phyloP scores from a whole-genome alignment of 2,113 vertebrate species.

The Pogona vitticeps region DNA sequence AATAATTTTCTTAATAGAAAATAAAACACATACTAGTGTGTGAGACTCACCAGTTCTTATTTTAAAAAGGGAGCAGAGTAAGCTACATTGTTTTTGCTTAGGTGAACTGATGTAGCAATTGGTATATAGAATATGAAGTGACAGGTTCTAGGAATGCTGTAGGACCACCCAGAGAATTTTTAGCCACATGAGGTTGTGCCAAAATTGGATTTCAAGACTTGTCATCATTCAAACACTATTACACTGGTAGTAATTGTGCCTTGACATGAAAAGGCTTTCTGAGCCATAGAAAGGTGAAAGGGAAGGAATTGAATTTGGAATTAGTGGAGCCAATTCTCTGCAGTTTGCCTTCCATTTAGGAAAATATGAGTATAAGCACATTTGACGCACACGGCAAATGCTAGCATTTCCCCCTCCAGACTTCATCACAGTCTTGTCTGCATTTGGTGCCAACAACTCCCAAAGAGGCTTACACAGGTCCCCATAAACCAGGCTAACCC shows the following conservation, averaged over 20 bases:
- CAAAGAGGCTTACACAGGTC: background rate
- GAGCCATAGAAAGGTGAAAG: background rate
- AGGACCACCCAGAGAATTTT: conserved; percentile 5
- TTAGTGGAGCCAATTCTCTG: background rate
- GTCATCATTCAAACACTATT: background rate
- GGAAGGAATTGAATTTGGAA: background rate
- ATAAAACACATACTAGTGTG: background rate
- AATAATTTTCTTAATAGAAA: conserved; percentile 4
- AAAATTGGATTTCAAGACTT: conserved; percentile 24
- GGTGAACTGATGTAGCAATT: background rate
- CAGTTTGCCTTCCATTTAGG: background rate
- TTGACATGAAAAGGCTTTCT: conserved; percentile 12
- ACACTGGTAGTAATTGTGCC: background rate
- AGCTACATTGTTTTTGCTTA: background rate
- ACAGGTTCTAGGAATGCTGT: background rate
- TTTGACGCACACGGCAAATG: background rate
- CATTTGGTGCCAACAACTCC: background rate
- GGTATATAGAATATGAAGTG: background rate
- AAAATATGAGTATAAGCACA: background rate
- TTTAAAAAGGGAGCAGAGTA: background rate
- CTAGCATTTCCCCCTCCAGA: background rate
- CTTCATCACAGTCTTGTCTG: background rate
- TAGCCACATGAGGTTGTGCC: background rate
- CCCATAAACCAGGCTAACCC: background rate
- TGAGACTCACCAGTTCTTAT: background rate